Base-by-base conservation (phyloP, 2,113 vertebrate genomes). In the Dendrocopos noguchii region DNA sequence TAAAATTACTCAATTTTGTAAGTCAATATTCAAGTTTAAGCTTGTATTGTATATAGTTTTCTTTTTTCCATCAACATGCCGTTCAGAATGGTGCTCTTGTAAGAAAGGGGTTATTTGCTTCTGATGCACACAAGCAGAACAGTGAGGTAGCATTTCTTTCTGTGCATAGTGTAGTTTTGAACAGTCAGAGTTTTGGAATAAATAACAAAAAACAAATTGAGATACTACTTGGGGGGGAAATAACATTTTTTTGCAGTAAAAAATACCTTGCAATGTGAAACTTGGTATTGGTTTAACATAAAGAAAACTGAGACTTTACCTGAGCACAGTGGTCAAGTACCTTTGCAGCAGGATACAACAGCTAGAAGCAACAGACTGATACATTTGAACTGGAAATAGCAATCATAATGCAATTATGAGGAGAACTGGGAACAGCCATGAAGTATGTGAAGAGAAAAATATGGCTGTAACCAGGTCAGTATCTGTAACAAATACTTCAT, bases 381-480 rank as follows among this genome's bases (percentile, higher is more conserved):
- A 90, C 73, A 86, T 88, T 81, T 86, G 66, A 73, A 46, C 86
- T 90, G 73, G 63, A 91, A 91, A 80, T 68, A 87, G 53, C 64
- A 89, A 56, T 1, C 4, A 55, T 87, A 85, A 90, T 64, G 44
- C 1, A 2, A 50, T 85, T 85, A 80, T 80, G 34, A 68, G 63
- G 63, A 59, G 63, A 90, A 84, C 61, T 81, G 70, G 59, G 34
- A 73, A 56, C 57, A 78, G 8, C 21, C 29, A 14, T 80, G 80
- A 94, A 84, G 94, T 28, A 84, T 11, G 17, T 76, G 74, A 83
- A 44, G 34, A 94, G 82, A 90, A 91, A 94, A 92, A 80, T 94
- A n/a, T 90, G 56, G 12, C 29, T 91, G 16, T 68, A 70, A 74
- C 18, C 52, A 71, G 64, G 90, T 84, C 75, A n/a, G 27, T 68